Percentiles rank a stretch among this genome's conserved stretches.
phyloP scores from a whole-genome alignment of 2,113 vertebrate genomes.

The Cyphomyrus discorhynchus region DNA sequence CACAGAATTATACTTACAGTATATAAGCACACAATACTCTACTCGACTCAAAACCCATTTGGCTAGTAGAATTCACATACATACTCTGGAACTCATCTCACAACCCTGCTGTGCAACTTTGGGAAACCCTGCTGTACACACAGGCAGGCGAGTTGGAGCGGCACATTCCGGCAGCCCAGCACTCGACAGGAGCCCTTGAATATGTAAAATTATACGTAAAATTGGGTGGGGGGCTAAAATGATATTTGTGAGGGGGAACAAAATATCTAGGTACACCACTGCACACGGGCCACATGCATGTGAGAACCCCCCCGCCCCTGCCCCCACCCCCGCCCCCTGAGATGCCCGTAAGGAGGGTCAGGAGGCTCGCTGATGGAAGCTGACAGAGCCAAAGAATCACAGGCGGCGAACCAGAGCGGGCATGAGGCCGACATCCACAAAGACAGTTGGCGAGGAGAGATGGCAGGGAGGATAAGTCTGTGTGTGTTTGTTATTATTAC shows the following conservation, averaged over 20 bases:
- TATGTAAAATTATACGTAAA: neutral
- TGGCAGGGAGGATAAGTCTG: neutral
- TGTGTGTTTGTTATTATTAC: neutral
- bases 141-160: neutral
- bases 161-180: neutral
- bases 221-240: neutral
- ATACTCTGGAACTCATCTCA: neutral
- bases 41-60: neutral
- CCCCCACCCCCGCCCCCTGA: neutral
- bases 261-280: neutral
- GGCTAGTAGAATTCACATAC: neutral
- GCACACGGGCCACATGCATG: neutral
- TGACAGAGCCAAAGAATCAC: neutral
- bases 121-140: neutral
- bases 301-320: neutral
- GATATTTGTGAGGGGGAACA: neutral
- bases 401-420: neutral
- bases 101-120: neutral
- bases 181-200: neutral
- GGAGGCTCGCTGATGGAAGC: neutral
- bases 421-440: neutral
- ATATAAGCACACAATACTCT: neutral
- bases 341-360: neutral
- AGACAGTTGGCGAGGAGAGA: neutral
- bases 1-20: neutral